Conservation (phyloP, 2,113 vertebrate genomes). For the Brevimyrus niger region DNA sequence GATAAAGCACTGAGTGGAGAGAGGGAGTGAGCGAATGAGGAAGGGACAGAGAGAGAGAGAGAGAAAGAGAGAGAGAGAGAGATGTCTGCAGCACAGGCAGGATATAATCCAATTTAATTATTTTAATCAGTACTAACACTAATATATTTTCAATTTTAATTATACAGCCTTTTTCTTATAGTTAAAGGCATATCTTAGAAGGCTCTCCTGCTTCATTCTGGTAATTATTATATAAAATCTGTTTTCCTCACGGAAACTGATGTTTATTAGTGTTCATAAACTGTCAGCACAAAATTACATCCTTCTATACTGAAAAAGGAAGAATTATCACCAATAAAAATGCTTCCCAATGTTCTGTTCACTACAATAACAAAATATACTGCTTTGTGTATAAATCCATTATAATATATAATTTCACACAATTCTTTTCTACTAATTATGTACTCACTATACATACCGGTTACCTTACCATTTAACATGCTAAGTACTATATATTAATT, state of each 20-base stretch:
- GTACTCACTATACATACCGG: background rate
- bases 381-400: background rate
- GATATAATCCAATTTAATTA: background rate
- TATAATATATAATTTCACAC: background rate
- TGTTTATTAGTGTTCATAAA: background rate
- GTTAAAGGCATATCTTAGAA: background rate
- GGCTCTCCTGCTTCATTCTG: background rate
- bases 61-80: background rate
- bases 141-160: background rate
- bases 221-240: background rate
- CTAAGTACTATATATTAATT: background rate
- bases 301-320: background rate
- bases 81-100: background rate
- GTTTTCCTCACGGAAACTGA: background rate
- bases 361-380: background rate
- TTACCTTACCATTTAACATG: background rate
- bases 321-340: background rate
- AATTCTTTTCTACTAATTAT: background rate
- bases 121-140: background rate
- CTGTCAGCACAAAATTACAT: background rate
- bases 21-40: conserved; percentile 15
- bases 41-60: background rate
- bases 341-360: background rate
- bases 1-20: background rate
- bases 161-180: background rate